Conservation (phyloP, 2,113 vertebrate species). For the Oreochromis niloticus region DNA sequence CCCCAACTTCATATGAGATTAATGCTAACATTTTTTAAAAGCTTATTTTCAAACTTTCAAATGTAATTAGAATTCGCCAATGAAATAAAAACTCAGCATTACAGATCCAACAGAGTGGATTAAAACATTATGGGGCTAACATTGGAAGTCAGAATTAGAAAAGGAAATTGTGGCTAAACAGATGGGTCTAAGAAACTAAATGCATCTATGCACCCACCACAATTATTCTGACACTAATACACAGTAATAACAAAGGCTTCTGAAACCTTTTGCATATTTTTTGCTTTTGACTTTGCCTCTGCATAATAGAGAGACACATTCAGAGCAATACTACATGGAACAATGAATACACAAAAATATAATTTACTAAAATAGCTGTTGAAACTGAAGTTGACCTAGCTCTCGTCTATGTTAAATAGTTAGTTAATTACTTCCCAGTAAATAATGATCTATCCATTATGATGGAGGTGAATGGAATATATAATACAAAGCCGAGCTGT, state of each 20-base stretch:
- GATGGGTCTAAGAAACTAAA: not conserved
- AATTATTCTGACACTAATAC: not conserved
- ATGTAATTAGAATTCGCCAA: not conserved
- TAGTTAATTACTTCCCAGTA: not conserved
- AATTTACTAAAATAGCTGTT: not conserved
- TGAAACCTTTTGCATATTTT: not conserved
- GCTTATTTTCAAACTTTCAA: not conserved
- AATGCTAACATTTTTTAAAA: not conserved
- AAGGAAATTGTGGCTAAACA: not conserved
- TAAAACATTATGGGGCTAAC: not conserved
- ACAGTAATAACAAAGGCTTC: not conserved
- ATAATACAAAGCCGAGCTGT: not conserved
- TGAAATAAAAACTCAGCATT: not conserved
- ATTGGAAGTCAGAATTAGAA: not conserved
- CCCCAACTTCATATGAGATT: not conserved
- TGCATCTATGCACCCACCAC: not conserved
- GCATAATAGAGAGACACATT: not conserved
- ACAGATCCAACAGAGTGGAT: not conserved
- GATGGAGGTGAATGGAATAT: not conserved
- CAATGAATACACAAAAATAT: not conserved
- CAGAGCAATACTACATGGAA: not conserved
- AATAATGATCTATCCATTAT: not conserved
- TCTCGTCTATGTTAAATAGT: not conserved
- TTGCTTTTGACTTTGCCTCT: not conserved
- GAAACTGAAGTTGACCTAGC: not conserved